A percentile compares a stretch with the other conserved stretches of the same genome.
Conservation (phyloP, 2,888 invertebrate genomes). For the Teleiodes luculella region DNA sequence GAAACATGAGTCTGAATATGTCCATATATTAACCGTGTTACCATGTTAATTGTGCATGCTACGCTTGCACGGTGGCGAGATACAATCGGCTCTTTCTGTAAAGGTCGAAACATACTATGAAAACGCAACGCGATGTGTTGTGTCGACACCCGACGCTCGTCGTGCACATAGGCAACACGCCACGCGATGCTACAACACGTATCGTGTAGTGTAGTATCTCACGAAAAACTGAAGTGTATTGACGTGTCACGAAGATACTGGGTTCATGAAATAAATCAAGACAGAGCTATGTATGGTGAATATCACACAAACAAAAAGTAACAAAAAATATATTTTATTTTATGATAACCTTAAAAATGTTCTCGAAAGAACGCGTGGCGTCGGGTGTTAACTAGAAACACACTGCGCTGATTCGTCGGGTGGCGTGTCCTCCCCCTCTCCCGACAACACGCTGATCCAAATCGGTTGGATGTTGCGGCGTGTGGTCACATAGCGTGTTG, state of each 20-base stretch:
- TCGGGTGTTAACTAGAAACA: slow-evolving; percentile 19
- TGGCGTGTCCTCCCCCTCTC: slow-evolving; percentile 13
- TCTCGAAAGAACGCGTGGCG: slow-evolving; percentile 16
- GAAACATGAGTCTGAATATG: slow-evolving; percentile 35
- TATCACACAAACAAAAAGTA: slow-evolving; percentile 11
- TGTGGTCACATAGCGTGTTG: slow-evolving; percentile 5
- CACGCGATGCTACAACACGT: no score
- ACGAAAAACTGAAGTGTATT: no score
- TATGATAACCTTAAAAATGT: slow-evolving; percentile 1
- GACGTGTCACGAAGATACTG: no score
- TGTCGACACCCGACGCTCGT: no score
- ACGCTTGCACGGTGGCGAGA: slow-evolving; percentile 30
- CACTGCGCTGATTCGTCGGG: slow-evolving; percentile 15
- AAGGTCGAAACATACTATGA: no score
- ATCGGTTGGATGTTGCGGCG: slow-evolving; percentile 11
- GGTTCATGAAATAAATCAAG: no score
- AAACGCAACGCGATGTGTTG: no score
- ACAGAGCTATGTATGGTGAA: no score
- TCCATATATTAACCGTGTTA: slow-evolving; percentile 51
- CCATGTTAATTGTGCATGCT: slow-evolving; percentile 51
- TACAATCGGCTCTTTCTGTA: slow-evolving; percentile 38
- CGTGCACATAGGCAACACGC: no score
- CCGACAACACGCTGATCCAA: slow-evolving; percentile 14
- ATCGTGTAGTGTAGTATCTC: no score
- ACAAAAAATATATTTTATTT: slow-evolving; percentile 1